These are phyloP conservation scores for Sinelater perroti DNA, from an alignment of 2,888 invertebrate species.

Conservation along the genomic window DNA sequence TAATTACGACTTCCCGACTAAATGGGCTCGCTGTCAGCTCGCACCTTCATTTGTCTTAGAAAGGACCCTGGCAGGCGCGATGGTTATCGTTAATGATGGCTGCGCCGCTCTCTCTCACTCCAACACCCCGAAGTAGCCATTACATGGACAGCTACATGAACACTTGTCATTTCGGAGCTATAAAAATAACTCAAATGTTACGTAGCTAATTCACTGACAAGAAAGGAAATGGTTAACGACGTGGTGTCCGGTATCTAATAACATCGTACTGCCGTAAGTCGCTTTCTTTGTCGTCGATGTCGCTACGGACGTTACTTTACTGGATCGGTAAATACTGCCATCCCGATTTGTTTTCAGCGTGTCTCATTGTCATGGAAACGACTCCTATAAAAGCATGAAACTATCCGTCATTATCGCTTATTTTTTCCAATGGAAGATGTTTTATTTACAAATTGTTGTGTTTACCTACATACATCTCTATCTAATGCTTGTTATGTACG, in stretches of 20 bases:
- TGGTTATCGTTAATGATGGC: slow-evolving; percentile 60
- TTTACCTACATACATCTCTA: too few relatives aligned
- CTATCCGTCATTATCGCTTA: too few relatives aligned
- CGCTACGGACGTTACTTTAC: slow-evolving; percentile 29
- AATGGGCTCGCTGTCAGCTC: slow-evolving; percentile 62
- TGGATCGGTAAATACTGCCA: slow-evolving; percentile 28
- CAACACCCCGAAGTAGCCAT: slow-evolving; percentile 49
- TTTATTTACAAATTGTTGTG: too few relatives aligned
- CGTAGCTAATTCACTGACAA: slow-evolving; percentile 47
- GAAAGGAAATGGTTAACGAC: slow-evolving; percentile 40
- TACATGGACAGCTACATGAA: slow-evolving; percentile 53
- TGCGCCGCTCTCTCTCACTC: slow-evolving; percentile 47
- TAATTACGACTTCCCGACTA: slow-evolving; percentile 64
- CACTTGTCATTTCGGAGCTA: slow-evolving; percentile 53
- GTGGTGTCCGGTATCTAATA: slow-evolving; percentile 38
- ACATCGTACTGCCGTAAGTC: slow-evolving; percentile 33
- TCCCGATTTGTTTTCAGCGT: slow-evolving; percentile 11
- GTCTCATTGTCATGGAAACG: not conserved
- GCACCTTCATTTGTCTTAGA: slow-evolving; percentile 63
- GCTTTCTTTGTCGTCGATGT: slow-evolving; percentile 33
- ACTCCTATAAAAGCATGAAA: too few relatives aligned
- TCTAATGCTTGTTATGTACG: too few relatives aligned
- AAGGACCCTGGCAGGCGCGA: slow-evolving; percentile 55
- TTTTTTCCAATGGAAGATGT: too few relatives aligned
- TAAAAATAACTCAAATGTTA: slow-evolving; percentile 52